Base-by-base conservation (phyloP, 2,888 invertebrate genomes). In the Sclerodermus sp. region DNA sequence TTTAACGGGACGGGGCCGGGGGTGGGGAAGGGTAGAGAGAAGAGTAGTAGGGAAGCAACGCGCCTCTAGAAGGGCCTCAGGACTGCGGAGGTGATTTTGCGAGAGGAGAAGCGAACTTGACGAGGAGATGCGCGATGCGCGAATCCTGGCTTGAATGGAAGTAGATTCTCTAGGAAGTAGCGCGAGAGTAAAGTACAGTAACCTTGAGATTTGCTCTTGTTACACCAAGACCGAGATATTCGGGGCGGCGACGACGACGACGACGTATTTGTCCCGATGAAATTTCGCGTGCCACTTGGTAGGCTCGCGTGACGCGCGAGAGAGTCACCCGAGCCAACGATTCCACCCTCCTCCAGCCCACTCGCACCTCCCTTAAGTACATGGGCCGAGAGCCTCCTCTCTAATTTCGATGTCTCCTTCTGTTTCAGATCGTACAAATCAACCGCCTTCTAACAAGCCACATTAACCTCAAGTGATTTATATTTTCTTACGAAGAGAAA, bases 401-500 rank as follows among this genome's bases (percentile, higher is more conserved):
- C 23, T 23, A 23, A 23, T 23, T 23, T 23, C 23, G 8, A 23
- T 23, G 23, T 23, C 23, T 8, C 23, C 44, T 50, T 60, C 41
- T 72, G 73, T 77, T 78, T 51, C 77, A 78, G 77, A 77, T 77
- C 77, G 77, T 78, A 78, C 77, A 78, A 78, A 78, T 77, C 74
- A 76, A 77, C 71, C 76, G 77, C 77, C 77, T 78, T 78, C 77
- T 68, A 77, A 76, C 73, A 77, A 78, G 77, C 77, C 76, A 77
- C 74, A 71, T 77, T 77, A 77, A 78, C 78, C 77, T 77, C 78
- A 77, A 78, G 77, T 76, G 78, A 78, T 77, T 77, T 78, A 73
- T 78, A 78, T 78, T 77, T 78, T 77, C 77, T 73, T 78, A 78
- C 73, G 70, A 75, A 73, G 66, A 68, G 67, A 60, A 68, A 64